Evolutionary conservation across 2,113 vertebrate species (phyloP), one percentile per base, ranked within the genome.

Genomic region (Euleptes europaea): DNA sequence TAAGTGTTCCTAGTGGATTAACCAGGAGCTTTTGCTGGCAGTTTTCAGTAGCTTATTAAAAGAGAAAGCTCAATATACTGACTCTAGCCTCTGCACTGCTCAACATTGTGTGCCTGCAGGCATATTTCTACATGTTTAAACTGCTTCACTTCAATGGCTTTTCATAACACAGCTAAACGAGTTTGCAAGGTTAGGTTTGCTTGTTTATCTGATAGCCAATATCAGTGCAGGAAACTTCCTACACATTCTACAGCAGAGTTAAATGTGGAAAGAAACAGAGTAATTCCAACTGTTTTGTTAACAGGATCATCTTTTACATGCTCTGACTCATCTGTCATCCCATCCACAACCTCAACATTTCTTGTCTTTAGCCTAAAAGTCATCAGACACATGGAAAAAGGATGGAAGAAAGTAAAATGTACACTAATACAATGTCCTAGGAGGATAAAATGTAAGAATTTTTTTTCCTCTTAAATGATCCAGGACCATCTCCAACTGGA

Each of bases 41-140:
- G 5, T 76, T 89, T 63, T 84, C 51, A 84, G 15, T 19, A 66
- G 49, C 26, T 86, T 84, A 44, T 23, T 85, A 67, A 85, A 88
- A 82, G 85, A 23, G 54, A 66, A 73, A 82, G 77, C 74, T 86
- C 75, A 49, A 35, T 78, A 71, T n/a, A 47, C 5, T 54, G 2
- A 65, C 69, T 9, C 11, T 80, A 83, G 84, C 54, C 77, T 80
- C 77, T 80, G 77, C 42, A 73, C 74, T 13, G 38, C 23, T 33
- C n/a, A 63, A 31, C 69, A 35, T 23, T 71, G 8, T 0, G 35
- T 57, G 31, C 14, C 35, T 70, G n/a, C 44, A 70, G 44, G 47
- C 38, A 13, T 33, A 33, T 21, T 71, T 51, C 28, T 67, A 19
- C 63, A 67, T 38, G 40, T 31, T n/a, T 44, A 85, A 44, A 40